Evolutionary conservation across 2,888 invertebrate species (phyloP).

Genomic region (Noctua comes): DNA sequence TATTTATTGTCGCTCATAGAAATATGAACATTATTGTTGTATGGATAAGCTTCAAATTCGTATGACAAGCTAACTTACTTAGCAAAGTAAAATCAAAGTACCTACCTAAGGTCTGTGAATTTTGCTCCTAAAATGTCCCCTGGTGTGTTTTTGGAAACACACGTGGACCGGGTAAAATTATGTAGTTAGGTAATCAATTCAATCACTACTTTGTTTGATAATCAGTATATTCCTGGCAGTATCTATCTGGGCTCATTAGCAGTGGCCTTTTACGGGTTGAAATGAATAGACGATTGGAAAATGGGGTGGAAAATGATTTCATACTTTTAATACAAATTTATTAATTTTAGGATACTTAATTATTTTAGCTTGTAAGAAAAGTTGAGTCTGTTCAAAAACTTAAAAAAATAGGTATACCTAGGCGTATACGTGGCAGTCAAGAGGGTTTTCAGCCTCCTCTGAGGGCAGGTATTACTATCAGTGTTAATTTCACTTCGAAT

Average conservation of each 20-base stretch:
- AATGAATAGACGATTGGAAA: too few relatives aligned
- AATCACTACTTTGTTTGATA: too few relatives aligned
- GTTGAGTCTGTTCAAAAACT: neutral
- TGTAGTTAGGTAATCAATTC: too few relatives aligned
- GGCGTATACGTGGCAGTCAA: neutral
- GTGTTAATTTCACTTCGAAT: neutral
- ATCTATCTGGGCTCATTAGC: too few relatives aligned
- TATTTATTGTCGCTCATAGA: neutral
- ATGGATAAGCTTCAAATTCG: neutral
- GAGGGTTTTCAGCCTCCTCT: neutral
- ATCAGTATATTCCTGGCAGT: too few relatives aligned
- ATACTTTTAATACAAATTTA: too few relatives aligned
- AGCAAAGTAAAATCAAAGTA: neutral
- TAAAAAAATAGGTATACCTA: neutral
- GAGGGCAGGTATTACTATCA: neutral
- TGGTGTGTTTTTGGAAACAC: neutral
- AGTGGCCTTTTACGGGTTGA: too few relatives aligned
- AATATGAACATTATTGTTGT: neutral
- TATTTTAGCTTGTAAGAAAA: neutral
- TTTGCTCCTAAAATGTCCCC: neutral
- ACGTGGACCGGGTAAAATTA: too few relatives aligned
- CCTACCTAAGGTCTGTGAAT: neutral
- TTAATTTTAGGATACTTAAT: too few relatives aligned
- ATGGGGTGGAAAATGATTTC: too few relatives aligned
- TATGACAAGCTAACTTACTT: neutral